These are phyloP conservation scores for Heterotis niloticus DNA, from an alignment of 2,113 vertebrate species.

Conservation along the genomic window DNA sequence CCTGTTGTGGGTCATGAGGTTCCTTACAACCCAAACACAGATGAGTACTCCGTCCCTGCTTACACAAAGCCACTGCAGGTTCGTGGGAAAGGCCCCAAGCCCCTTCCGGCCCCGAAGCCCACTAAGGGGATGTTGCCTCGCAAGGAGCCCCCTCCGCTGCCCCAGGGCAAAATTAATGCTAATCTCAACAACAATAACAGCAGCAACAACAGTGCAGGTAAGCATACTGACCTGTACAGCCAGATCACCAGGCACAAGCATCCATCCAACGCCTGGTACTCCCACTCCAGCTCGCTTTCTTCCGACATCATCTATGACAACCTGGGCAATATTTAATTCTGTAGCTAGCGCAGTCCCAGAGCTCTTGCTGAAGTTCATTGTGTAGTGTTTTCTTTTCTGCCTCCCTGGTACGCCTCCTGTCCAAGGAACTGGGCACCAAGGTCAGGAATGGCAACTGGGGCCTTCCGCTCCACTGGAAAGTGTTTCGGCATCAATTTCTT, in stretches of 20 bases:
- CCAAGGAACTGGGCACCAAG: background rate
- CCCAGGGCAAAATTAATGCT: conserved; percentile 45
- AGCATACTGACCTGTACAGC: conserved; percentile 71
- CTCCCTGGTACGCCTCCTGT: background rate
- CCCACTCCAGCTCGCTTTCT: conserved; percentile 39
- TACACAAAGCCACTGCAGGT: conserved; percentile 31
- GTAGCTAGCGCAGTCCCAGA: background rate
- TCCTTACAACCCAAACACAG: conserved; percentile 60
- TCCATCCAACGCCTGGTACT: conserved; percentile 40
- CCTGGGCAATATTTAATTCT: conserved; percentile 60
- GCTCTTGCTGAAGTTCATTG: background rate
- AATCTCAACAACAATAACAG: conserved; percentile 68
- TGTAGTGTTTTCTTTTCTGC: background rate
- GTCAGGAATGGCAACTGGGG: background rate
- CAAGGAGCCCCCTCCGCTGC: conserved; percentile 50
- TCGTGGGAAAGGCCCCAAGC: conserved; percentile 63
- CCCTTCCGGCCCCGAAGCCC: conserved; percentile 77
- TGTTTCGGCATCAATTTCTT: background rate
- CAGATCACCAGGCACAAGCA: conserved; percentile 65
- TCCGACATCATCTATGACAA: conserved; percentile 72
- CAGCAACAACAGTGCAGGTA: conserved; percentile 51
- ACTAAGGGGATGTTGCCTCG: conserved; percentile 46
- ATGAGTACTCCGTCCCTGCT: conserved; percentile 62
- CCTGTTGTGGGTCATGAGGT: conserved; percentile 57
- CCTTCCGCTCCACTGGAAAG: background rate